These are phyloP conservation scores for Dicycla oo DNA, from an alignment of 2,888 invertebrate genomes.

Conservation along the genomic window DNA sequence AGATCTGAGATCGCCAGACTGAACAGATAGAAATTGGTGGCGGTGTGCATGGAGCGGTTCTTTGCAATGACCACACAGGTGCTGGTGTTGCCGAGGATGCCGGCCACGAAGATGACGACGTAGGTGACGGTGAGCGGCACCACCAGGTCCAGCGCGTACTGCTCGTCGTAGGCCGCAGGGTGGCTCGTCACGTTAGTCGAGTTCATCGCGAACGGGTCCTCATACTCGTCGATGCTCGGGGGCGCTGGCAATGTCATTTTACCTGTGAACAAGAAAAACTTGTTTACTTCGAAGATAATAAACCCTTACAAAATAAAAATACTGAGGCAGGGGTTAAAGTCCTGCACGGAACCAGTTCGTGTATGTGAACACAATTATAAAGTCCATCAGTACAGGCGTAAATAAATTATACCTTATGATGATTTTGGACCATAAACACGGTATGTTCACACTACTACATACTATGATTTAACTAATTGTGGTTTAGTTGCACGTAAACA, in stretches of 20 bases:
- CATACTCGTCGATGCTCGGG: conserved; percentile 75
- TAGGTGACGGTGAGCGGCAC: conserved; percentile 93
- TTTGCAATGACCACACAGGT: conserved; percentile 94
- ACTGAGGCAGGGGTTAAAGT: conserved; percentile 31
- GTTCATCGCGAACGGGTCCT: conserved; percentile 73
- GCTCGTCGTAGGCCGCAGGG: conserved; percentile 74
- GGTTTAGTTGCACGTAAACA: conserved; percentile 59
- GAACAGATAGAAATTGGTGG: conserved; percentile 96
- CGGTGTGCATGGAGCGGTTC: conserved; percentile 95
- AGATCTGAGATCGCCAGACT: conserved; percentile 95
- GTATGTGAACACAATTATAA: conserved; percentile 16
- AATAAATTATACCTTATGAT: conserved; percentile 29
- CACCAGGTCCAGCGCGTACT: conserved; percentile 91
- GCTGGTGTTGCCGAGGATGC: conserved; percentile 94
- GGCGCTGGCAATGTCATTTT: conserved; percentile 69
- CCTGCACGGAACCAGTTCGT: conserved; percentile 36
- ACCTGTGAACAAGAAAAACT: conserved; percentile 75
- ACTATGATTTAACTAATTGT: conserved; percentile 38
- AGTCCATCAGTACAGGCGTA: conserved; percentile 1
- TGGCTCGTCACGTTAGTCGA: conserved; percentile 75
- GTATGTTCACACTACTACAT: conserved; percentile 24
- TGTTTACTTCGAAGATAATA: conserved; percentile 33
- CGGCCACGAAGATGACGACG: conserved; percentile 92
- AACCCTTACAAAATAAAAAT: conserved; percentile 39
- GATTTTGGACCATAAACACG: conserved; percentile 19